phyloP scores from a whole-genome alignment of 2,797 vertebrate genomes.

The Phaenicophaeus curvirostris region DNA sequence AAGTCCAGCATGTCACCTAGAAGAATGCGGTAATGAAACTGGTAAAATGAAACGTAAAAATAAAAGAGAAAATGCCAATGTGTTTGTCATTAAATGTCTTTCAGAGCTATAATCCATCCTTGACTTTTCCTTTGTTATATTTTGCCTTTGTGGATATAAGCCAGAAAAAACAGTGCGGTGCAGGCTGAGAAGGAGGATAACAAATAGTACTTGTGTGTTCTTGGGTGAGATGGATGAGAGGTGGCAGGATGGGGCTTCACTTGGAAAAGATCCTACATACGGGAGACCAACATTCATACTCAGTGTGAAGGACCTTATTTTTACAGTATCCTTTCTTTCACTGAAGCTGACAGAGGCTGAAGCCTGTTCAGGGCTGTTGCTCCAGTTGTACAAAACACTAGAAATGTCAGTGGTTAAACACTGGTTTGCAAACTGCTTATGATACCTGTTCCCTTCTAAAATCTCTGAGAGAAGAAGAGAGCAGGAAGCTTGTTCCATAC shows the following conservation, averaged over 20 bases:
- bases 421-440: neutral
- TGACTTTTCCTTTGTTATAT: conserved; percentile 73
- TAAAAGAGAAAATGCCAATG: conserved; percentile 60
- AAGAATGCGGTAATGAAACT: conserved; percentile 16
- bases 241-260: conserved; percentile 10
- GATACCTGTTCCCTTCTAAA: neutral
- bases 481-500: neutral
- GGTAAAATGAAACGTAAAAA: conserved; percentile 50
- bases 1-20: conserved; percentile 23
- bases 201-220: conserved; percentile 45
- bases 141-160: conserved; percentile 67
- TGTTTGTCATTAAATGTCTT: conserved; percentile 75
- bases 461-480: neutral
- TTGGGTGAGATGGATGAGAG: conserved; percentile 41
- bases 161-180: conserved; percentile 75
- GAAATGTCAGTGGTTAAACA: neutral
- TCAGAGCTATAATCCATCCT: conserved; percentile 71
- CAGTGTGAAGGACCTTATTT: neutral
- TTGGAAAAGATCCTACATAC: neutral
- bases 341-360: neutral
- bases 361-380: neutral
- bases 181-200: conserved; percentile 45
- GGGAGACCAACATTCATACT: neutral
- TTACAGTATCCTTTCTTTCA: neutral
- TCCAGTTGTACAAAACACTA: neutral